Conservation (phyloP, 2,113 vertebrate genomes). For the Rostratula benghalensis region DNA sequence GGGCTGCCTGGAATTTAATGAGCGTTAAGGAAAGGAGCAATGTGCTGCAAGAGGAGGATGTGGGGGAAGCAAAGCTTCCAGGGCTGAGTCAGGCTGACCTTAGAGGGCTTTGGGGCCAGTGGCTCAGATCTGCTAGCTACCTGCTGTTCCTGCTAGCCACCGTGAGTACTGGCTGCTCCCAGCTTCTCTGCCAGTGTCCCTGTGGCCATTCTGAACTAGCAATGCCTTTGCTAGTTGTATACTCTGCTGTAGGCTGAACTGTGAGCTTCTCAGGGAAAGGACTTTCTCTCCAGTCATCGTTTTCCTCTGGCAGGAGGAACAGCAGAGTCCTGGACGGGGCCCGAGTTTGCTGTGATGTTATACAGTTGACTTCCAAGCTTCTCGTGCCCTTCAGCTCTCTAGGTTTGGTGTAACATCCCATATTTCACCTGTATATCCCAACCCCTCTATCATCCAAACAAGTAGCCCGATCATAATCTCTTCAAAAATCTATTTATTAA, state of each 20-base stretch:
- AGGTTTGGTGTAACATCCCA: rapidly evolving
- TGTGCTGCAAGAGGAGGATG: background rate
- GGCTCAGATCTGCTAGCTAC: background rate
- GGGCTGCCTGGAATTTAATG: background rate
- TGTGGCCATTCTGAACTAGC: background rate
- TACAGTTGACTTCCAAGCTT: background rate
- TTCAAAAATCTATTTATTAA: background rate
- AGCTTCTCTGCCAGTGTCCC: background rate
- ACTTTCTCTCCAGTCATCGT: rapidly evolving
- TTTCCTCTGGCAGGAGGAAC: background rate
- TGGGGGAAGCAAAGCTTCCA: background rate
- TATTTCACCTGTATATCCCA: background rate
- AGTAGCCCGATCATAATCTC: background rate
- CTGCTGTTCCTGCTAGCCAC: background rate
- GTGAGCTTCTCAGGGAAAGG: background rate
- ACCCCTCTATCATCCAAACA: background rate
- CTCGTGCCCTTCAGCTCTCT: background rate
- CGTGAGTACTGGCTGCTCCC: background rate
- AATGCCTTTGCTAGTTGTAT: background rate
- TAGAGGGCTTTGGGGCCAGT: background rate
- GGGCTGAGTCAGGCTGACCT: background rate
- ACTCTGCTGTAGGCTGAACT: background rate
- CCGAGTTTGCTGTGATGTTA: rapidly evolving
- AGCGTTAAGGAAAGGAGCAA: rapidly evolving
- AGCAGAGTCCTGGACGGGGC: background rate